Base-by-base conservation (phyloP, 2,797 vertebrate genomes). In the Helarctos malayanus region DNA sequence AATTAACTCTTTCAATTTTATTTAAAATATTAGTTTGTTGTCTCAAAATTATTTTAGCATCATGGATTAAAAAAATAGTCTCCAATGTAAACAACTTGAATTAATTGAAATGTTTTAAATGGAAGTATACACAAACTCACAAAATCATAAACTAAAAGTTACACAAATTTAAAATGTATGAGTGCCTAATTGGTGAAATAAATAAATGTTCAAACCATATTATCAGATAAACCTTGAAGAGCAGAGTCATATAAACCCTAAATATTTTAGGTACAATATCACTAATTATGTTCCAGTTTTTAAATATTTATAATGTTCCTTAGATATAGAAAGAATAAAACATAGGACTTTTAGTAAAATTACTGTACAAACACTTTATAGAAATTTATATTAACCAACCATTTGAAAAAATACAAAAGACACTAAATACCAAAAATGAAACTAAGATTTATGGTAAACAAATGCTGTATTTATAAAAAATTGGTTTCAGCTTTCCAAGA, bases 121-220 rank as follows among this genome's bases (percentile, higher is more conserved):
- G 35, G 21, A 7, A 91, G 94, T 93, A 85, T 95, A 47, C 7
- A 85, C 16, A 16, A 25, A 83, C 8, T 91, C 49, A 98, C 56
- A 98, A 86, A 96, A 97, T 94, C 57, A 97, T 92, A 81, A 96
- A 96, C n/a, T 96, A 89, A 45, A 63, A 95, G 47, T 71, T 95
- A 87, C 3, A 15, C 79, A 97, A 97, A 96, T 56, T 93, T 83
- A 32, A 87, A 91, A 97, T 91, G 57, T 93, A 4, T 83, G 49
- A 97, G 0, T 69, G 52, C 3, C 59, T 80, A 92, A 41, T 76
- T 78, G 80, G 4, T 9, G 93, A 92, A 95, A 61, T 23, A 88
- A 23, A 92, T 92, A 88, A 97, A 92, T 97, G 90, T 95, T 94
- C 0, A 95, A 80, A 87, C 65, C 41, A 59, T 71, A 96, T 21